Base-by-base conservation (phyloP, 1,140 invertebrate genomes). In the Colletes latitarsis region DNA sequence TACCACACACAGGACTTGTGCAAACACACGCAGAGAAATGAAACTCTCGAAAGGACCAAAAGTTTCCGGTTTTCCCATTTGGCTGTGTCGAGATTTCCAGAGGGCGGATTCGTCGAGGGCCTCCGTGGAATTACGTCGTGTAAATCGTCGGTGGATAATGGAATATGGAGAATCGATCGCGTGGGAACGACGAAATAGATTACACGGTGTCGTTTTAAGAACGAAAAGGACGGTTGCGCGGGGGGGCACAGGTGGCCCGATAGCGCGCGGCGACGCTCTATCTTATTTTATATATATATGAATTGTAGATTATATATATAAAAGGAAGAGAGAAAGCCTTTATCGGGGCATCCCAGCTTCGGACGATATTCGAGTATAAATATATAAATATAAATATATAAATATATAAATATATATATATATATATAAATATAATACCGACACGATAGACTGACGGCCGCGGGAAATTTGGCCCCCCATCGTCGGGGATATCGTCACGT, bases 401-500 rank as follows among this genome's bases (percentile, higher is more conserved):
- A 62, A 43, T 57, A 70, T n/a, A 72, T 52, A 71, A 53, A 60
- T 69, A 63, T 60, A 53, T 53, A 67, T 53, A 68, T 52, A 63
- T 39, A 55, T 62, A 62, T 52, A 81, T 53, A 68, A 43, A 55
- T 66, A 67, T 67, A 80, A 79, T 82, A 82, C 70, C 81, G 81
- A 79, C 77, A 79, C 77, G 71, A 68, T 79, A 12, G 30, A 74
- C 57, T 74, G 74, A 64, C 73, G 73, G 52, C 46, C 39, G 58
- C 58, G 41, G 6, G 41, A 6, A n/a, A 3, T 15, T 17, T 52
- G 19, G 12, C 9, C 52, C 60, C 17, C 15, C 12, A 21, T 12
- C 14, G 39, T 52, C 17, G 49, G 17, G 19, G 53, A 62, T 52
- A 79, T 84, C 83, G 39, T 89, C 87, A 84, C 86, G 87, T 82